Percentiles rank a stretch among this genome's conserved stretches.
These are phyloP conservation scores for Pachyrhynchus sulphureomaculatus DNA, from an alignment of 1,140 invertebrate genomes.

Conservation along the genomic window DNA sequence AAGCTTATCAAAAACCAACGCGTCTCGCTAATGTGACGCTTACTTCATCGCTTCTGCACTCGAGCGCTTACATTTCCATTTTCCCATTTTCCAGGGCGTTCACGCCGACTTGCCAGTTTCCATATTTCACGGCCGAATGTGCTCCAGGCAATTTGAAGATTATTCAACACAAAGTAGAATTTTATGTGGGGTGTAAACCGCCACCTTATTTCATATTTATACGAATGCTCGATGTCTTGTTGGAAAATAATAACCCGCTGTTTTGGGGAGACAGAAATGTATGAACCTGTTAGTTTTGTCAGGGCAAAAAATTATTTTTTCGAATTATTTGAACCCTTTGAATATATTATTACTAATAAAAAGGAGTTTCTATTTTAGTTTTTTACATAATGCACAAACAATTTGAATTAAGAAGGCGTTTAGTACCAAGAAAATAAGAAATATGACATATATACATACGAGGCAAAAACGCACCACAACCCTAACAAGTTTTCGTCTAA, in stretches of 20 bases:
- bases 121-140: conserved; percentile 47
- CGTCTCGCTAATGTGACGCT: conserved; percentile 47
- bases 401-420: too few species aligned
- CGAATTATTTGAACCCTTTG: too few species aligned
- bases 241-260: conserved; percentile 17
- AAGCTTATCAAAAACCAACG: conserved; percentile 32
- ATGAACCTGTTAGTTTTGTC: too few species aligned
- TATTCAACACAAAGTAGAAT: conserved; percentile 51
- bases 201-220: conserved; percentile 49
- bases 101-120: conserved; percentile 29
- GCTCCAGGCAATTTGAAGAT: conserved; percentile 50
- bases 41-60: conserved; percentile 49
- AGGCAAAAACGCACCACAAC: too few species aligned
- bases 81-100: conserved; percentile 41
- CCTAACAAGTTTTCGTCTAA: too few species aligned
- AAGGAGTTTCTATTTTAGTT: too few species aligned
- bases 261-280: not conserved
- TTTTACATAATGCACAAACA: too few species aligned
- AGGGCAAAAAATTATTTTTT: too few species aligned
- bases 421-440: too few species aligned
- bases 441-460: too few species aligned
- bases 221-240: conserved; percentile 35
- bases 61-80: conserved; percentile 34
- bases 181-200: conserved; percentile 46
- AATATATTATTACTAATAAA: too few species aligned